These are phyloP conservation scores for Bilobella aurantiaca DNA, from an alignment of 1,140 invertebrate species.

Conservation along the genomic window DNA sequence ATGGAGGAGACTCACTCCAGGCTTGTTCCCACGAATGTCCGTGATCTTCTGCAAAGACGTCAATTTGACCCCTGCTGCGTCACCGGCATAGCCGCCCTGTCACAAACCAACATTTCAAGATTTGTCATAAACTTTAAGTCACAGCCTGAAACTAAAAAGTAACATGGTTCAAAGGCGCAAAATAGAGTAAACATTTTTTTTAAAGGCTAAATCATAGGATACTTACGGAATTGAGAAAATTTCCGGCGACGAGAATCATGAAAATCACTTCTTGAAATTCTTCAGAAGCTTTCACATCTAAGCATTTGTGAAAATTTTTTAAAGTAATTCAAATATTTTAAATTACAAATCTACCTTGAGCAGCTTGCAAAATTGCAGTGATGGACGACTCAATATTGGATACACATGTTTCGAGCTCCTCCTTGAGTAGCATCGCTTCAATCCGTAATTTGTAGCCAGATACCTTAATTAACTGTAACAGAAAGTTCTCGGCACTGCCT, in stretches of 20 bases:
- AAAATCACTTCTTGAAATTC: slow-evolving; percentile 77
- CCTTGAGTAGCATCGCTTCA: slow-evolving; percentile 90
- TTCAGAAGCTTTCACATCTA: slow-evolving; percentile 64
- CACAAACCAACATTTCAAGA: slow-evolving; percentile 2
- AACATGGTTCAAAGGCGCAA: no score
- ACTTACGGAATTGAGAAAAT: slow-evolving; percentile 79
- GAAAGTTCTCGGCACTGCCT: slow-evolving; percentile 85
- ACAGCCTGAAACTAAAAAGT: no score
- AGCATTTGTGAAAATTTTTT: not conserved
- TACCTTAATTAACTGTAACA: slow-evolving; percentile 75
- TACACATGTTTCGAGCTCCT: slow-evolving; percentile 87
- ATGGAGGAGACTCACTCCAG: slow-evolving; percentile 92
- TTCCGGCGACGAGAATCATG: slow-evolving; percentile 82
- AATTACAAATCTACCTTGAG: slow-evolving; percentile 48
- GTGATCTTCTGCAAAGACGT: slow-evolving; percentile 88
- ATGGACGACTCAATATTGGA: slow-evolving; percentile 84
- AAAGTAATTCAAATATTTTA: not conserved
- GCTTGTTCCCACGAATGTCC: slow-evolving; percentile 91
- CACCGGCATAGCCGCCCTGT: slow-evolving; percentile 91
- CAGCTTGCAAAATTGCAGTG: slow-evolving; percentile 79
- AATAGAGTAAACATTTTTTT: no score
- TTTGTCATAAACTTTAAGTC: not conserved
- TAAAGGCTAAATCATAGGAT: no score
- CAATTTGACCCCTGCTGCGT: slow-evolving; percentile 89
- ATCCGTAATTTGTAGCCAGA: slow-evolving; percentile 86